A percentile compares a stretch with the other conserved stretches of the same genome.
phyloP scores from a whole-genome alignment of 2,113 vertebrate species.

The Colossoma macropomum region DNA sequence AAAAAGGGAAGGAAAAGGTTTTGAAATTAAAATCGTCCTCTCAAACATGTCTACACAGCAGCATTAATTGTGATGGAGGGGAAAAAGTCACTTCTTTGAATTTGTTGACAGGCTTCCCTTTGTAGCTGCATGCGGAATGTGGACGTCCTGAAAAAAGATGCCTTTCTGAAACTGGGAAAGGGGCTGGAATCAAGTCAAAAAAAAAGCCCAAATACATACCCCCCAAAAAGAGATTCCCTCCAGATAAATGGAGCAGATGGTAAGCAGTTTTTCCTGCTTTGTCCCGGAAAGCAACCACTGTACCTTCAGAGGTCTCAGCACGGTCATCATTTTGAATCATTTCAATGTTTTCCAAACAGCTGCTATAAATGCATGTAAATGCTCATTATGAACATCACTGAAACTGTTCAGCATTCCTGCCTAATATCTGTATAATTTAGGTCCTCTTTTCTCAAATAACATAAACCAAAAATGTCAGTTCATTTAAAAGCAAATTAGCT shows the following conservation, averaged over 20 bases:
- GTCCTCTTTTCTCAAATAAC: background rate
- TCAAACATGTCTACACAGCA: constrained; percentile 4
- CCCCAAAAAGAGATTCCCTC: background rate
- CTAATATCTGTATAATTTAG: background rate
- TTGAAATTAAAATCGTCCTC: constrained; percentile 10
- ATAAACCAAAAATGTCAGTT: background rate
- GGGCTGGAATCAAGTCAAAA: background rate
- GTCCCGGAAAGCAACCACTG: constrained; percentile 8
- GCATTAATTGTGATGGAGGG: background rate
- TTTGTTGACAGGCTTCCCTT: constrained; percentile 9
- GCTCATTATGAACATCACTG: background rate
- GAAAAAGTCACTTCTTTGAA: background rate
- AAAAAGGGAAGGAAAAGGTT: background rate
- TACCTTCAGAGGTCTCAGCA: constrained; percentile 3
- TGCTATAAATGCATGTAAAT: constrained; percentile 4
- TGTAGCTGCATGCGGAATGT: background rate
- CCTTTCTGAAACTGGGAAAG: constrained; percentile 9
- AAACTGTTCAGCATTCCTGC: background rate
- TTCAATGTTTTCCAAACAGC: constrained; percentile 33
- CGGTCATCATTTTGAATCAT: constrained; percentile 19
- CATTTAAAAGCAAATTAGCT: background rate
- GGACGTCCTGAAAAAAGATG: background rate
- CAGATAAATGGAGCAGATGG: too few species aligned
- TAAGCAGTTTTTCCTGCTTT: too few species aligned
- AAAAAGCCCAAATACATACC: background rate